A percentile compares a stretch with the other conserved stretches of the same genome.
Conservation (phyloP, 37 sponge, comb jelly and placozoan genomes). For the Aphrocallistes beatrix region DNA sequence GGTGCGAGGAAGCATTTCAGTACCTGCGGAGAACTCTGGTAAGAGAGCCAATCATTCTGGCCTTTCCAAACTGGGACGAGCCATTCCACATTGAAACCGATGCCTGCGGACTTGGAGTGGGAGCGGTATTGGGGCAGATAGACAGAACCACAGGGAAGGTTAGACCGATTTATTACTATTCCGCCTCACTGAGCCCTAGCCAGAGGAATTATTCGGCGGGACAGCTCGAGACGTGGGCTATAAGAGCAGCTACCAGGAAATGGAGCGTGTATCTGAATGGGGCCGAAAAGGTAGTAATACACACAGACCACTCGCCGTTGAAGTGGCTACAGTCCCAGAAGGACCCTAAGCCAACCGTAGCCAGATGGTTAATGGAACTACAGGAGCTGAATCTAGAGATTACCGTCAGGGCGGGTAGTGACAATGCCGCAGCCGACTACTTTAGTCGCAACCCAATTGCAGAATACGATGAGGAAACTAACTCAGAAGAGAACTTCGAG, state of each 20-base stretch:
- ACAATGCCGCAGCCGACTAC: constrained; percentile 29
- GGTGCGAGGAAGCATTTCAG: constrained; percentile 26
- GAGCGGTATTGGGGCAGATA: constrained; percentile 30
- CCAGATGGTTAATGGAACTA: constrained; percentile 29
- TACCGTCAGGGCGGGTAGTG: constrained; percentile 19
- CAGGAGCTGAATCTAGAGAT: constrained; percentile 36
- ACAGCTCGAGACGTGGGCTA: constrained; percentile 33
- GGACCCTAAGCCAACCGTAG: constrained; percentile 27
- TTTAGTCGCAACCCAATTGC: constrained; percentile 20
- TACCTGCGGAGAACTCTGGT: constrained; percentile 18
- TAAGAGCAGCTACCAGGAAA: constrained; percentile 20
- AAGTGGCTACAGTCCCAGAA: background rate
- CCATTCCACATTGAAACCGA: constrained; percentile 38
- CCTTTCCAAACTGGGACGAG: constrained; percentile 23
- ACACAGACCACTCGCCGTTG: constrained; percentile 33
- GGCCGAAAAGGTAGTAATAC: no score
- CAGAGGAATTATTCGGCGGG: constrained; percentile 26
- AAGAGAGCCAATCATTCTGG: constrained; percentile 25
- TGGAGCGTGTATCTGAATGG: constrained; percentile 32
- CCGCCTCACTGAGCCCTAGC: background rate
- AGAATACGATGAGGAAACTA: no score
- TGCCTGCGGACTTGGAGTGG: constrained; percentile 32
- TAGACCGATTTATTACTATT: background rate
- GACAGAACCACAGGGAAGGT: background rate
- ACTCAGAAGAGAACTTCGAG: no score